phyloP scores from a whole-genome alignment of 2,797 vertebrate genomes.

The Macroramphosus scolopax region DNA sequence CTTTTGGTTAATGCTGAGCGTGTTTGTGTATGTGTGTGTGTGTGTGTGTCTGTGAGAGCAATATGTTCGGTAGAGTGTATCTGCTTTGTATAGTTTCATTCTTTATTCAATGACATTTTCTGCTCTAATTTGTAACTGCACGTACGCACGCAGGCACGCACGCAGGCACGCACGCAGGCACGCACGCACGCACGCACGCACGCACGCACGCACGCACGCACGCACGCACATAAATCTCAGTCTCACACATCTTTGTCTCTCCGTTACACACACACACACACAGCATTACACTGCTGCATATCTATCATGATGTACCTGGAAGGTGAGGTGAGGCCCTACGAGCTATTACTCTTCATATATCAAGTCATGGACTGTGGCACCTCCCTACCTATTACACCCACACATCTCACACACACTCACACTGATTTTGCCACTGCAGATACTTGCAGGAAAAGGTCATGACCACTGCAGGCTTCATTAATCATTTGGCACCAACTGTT shows the following conservation, averaged over 20 bases:
- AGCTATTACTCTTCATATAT: slow-evolving; percentile 66
- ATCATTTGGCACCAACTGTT: slow-evolving; percentile 43
- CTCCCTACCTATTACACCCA: slow-evolving; percentile 44
- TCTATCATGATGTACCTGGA: slow-evolving; percentile 51
- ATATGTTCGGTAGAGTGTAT: too few relatives aligned
- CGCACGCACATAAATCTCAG: too few relatives aligned
- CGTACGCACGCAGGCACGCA: too few relatives aligned
- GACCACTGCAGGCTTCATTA: slow-evolving; percentile 63
- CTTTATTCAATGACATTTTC: slow-evolving; percentile 51
- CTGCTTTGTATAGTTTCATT: slow-evolving; percentile 32
- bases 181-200: slow-evolving; percentile 3
- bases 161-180: too few relatives aligned
- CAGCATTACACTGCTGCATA: slow-evolving; percentile 16
- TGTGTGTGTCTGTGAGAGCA: slow-evolving; percentile 17
- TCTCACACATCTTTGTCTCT: slow-evolving; percentile 1
- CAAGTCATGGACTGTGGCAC: slow-evolving; percentile 36
- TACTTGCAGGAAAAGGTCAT: slow-evolving; percentile 53
- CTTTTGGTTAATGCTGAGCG: slow-evolving; percentile 23
- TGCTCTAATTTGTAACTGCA: slow-evolving; percentile 50
- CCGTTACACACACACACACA: too few relatives aligned
- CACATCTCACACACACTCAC: slow-evolving; percentile 27
- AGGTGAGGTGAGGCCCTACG: slow-evolving; percentile 39
- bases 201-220: slow-evolving; percentile 3
- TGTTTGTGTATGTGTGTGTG: slow-evolving; percentile 5
- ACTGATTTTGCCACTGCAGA: slow-evolving; percentile 39